Conservation (phyloP, 2,797 vertebrate species). For the Pseudochirops cupreus region DNA sequence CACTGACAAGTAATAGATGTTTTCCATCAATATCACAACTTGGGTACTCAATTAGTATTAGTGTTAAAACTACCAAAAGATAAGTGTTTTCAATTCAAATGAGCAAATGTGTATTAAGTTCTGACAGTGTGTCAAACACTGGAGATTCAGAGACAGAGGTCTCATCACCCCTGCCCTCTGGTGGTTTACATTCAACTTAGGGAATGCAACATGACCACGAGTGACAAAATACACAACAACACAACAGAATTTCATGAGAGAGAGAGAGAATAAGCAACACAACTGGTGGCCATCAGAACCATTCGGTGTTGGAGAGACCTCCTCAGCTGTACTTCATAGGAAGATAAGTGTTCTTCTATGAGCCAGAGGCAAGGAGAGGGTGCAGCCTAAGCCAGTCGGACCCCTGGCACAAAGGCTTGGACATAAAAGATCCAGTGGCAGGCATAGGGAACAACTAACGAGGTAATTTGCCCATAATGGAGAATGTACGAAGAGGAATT, state of each 20-base stretch:
- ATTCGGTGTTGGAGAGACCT: not conserved
- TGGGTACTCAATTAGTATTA: slow-evolving; percentile 63
- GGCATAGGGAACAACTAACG: not conserved
- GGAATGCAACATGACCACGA: not conserved
- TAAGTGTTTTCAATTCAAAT: not conserved
- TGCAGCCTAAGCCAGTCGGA: not conserved
- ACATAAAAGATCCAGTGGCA: not conserved
- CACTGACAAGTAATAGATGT: slow-evolving; percentile 64
- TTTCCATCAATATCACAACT: slow-evolving; percentile 55
- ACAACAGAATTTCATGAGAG: not conserved
- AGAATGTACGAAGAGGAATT: not conserved
- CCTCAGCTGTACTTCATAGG: not conserved
- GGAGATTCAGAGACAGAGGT: not conserved
- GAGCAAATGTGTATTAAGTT: not conserved
- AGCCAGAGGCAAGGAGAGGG: not conserved
- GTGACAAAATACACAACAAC: not conserved
- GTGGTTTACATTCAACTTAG: not conserved
- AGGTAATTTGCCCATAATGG: not conserved
- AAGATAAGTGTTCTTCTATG: not conserved
- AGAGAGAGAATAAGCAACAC: not conserved
- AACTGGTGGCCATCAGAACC: not conserved
- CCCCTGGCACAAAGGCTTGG: not conserved
- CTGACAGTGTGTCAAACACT: not conserved
- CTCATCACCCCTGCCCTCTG: not conserved
- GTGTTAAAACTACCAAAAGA: slow-evolving; percentile 69